phyloP scores from a whole-genome alignment of 2,888 invertebrate genomes.

The Toxonevra muliebris region DNA sequence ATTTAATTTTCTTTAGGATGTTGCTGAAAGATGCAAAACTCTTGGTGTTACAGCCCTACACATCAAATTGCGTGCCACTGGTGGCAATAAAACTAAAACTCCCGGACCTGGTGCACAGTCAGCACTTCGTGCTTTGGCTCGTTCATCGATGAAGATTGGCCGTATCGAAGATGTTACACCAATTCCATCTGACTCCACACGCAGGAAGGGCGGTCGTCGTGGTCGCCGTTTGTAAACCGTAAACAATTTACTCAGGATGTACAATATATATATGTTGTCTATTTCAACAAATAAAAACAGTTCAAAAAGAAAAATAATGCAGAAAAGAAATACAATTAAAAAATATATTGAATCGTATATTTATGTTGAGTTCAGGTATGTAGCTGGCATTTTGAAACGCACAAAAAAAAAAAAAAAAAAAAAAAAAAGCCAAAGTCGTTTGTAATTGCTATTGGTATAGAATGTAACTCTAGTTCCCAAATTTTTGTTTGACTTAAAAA shows the following conservation, averaged over 20 bases:
- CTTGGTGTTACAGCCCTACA: constrained; percentile 97
- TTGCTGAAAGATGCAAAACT: constrained; percentile 97
- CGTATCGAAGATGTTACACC: constrained; percentile 99
- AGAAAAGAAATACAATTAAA: too few species aligned
- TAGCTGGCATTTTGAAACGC: too few species aligned
- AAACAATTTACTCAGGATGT: neutral
- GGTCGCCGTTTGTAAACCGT: constrained; percentile 93
- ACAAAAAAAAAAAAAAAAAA: too few species aligned
- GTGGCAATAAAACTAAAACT: constrained; percentile 98
- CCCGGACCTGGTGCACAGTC: constrained; percentile 99
- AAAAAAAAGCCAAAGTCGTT: too few species aligned
- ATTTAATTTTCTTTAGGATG: constrained; percentile 74
- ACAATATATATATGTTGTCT: too few species aligned
- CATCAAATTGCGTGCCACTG: constrained; percentile 97
- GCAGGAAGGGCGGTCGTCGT: constrained; percentile 99
- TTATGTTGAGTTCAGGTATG: too few species aligned
- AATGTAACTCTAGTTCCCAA: too few species aligned
- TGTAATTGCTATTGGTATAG: too few species aligned
- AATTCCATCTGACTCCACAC: constrained; percentile 98
- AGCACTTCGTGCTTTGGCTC: constrained; percentile 95
- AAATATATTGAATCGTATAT: too few species aligned
- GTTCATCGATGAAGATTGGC: constrained; percentile 99
- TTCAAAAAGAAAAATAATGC: too few species aligned
- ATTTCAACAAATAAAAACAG: too few species aligned
- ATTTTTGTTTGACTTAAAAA: too few species aligned